Evolutionary conservation across 2,888 invertebrate genomes (phyloP).

Genomic region (Eremobia ochroleuca): DNA sequence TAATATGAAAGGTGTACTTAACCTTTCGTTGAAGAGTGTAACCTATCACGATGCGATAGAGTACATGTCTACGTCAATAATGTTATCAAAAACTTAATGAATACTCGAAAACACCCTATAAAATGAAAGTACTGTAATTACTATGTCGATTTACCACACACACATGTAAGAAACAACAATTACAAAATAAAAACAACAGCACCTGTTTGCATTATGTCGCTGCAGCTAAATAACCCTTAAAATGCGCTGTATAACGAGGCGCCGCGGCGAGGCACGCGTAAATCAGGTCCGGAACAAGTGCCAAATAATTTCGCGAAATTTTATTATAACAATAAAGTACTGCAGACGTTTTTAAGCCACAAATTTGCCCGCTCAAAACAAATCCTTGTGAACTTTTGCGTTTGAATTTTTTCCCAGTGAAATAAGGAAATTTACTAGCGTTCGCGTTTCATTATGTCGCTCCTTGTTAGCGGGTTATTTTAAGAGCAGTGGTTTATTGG

Average conservation of each 20-base stretch:
- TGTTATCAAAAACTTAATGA: constrained; percentile 25
- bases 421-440: constrained; percentile 65
- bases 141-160: constrained; percentile 39
- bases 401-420: constrained; percentile 68
- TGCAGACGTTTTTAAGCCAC: constrained; percentile 79
- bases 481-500: constrained; percentile 37
- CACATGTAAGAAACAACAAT: constrained; percentile 48
- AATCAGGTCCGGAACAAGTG: constrained; percentile 79
- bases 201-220: constrained; percentile 58
- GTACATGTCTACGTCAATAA: constrained; percentile 3
- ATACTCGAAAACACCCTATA: constrained; percentile 11
- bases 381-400: constrained; percentile 78
- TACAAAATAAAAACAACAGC: constrained; percentile 51
- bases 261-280: constrained; percentile 67
- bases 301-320: constrained; percentile 82
- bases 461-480: constrained; percentile 60
- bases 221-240: constrained; percentile 70
- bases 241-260: constrained; percentile 74
- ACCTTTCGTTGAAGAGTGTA: constrained; percentile 33
- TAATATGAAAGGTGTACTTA: constrained; percentile 15
- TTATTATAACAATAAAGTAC: constrained; percentile 86
- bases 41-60: constrained; percentile 36
- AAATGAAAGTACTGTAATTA: constrained; percentile 39
- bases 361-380: constrained; percentile 80
- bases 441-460: constrained; percentile 52